Base-by-base conservation (phyloP, 2,888 invertebrate genomes). In the Atethmia centrago region DNA sequence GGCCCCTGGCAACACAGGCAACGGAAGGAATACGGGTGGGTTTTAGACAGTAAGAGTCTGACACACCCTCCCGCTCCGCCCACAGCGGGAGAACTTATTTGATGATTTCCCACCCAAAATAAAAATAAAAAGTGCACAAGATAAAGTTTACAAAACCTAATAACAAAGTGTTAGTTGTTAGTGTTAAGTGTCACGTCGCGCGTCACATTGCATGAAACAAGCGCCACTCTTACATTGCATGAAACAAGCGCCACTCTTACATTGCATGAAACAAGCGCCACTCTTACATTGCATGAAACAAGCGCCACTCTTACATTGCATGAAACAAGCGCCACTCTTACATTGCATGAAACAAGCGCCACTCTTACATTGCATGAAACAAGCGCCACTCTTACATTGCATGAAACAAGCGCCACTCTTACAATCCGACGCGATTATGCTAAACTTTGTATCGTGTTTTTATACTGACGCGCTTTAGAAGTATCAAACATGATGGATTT, bases 131-230 rank as follows among this genome's bases (percentile, higher is more conserved):
- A 66, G 49, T 68, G 67, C 51, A 65, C 63, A 59, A 77, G 71
- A 82, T 56, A 75, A 71, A 75, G 71, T 74, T 71, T 36, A 75
- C 78, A 77, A 81, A 78, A 76, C 71, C 62, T 71, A 71, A 77
- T 75, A 79, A 78, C 70, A 69, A 78, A 78, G 72, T 76, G 76
- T 64, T 73, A 40, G 53, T 72, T 68, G 71, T 77, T 75, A 59
- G 63, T 71, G 77, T 56, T 42, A 21, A 59, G 74, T 69, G 36
- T 65, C 69, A 64, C 67, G 58, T 70, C 12, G 25, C 63, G 56
- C n/a, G n/a, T n/a, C n/a, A n/a, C n/a, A n/a, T 69, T 58, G 21
- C 77, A 31, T 51, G 7, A 36, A 28, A 28, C 4, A 36, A 21
- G 12, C 53, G 49, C 56, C n/a, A 4, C 45, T 28, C 21, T 5